Conservation (phyloP, 2,113 vertebrate genomes). For the Dermatemys mawii region DNA sequence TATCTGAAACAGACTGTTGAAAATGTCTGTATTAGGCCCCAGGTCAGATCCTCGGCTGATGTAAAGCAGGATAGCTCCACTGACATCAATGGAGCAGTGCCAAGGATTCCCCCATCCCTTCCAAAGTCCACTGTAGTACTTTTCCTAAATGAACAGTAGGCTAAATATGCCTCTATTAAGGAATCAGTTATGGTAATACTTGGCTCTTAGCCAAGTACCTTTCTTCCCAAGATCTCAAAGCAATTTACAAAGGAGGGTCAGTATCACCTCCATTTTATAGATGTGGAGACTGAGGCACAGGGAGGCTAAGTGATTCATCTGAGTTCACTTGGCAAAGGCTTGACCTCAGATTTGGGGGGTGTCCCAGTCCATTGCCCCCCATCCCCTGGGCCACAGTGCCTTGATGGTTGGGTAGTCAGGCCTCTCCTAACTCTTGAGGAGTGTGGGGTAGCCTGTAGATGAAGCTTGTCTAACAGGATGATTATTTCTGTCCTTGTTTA, state of each 20-base stretch:
- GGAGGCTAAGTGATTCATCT: neutral
- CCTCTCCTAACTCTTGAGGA: neutral
- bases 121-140: neutral
- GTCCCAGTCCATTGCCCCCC: neutral
- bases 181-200: neutral
- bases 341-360: neutral
- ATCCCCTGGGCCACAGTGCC: neutral
- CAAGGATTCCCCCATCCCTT: neutral
- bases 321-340: neutral
- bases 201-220: neutral
- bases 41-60: rapidly evolving
- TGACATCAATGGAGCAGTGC: neutral
- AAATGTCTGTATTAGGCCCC: rapidly evolving
- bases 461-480: slow-evolving; percentile 77
- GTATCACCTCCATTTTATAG: neutral
- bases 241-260: neutral
- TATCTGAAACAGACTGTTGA: rapidly evolving
- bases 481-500: slow-evolving; percentile 68
- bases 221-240: neutral
- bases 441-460: slow-evolving; percentile 59
- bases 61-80: rapidly evolving
- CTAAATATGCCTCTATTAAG: neutral
- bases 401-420: neutral
- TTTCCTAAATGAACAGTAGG: neutral
- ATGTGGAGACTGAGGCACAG: neutral